Percentiles rank a stretch among this genome's conserved stretches.
Evolutionary conservation across 2,113 vertebrate genomes (phyloP).

Genomic region (Oryzias melastigma): DNA sequence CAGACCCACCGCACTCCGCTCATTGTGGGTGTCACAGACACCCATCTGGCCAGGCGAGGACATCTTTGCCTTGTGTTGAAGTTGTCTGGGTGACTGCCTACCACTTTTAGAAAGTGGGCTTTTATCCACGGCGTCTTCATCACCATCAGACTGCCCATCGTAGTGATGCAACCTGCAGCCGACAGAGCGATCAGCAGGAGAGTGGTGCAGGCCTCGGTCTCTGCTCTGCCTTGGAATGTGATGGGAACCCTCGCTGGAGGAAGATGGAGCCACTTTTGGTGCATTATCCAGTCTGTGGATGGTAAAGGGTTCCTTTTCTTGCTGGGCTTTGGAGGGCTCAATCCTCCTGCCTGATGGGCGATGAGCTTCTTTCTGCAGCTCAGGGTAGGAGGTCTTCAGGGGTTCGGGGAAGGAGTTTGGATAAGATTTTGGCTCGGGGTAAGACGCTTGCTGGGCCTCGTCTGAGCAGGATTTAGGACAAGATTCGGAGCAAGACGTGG

Average conservation of each 20-base stretch:
- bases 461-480: conserved; percentile 66
- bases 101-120: conserved; percentile 83
- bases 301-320: conserved; percentile 36
- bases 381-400: conserved; percentile 53
- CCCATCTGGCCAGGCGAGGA: conserved; percentile 18
- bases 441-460: conserved; percentile 57
- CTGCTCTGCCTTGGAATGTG: conserved; percentile 21
- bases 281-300: conserved; percentile 47
- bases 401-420: conserved; percentile 61
- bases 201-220: conserved; percentile 22
- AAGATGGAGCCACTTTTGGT: conserved; percentile 26
- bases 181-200: conserved; percentile 55
- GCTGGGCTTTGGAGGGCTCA: conserved; percentile 22
- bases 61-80: conserved; percentile 80
- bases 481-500: conserved; percentile 45
- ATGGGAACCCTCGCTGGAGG: conserved; percentile 22
- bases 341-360: conserved; percentile 21
- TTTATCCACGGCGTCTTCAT: conserved; percentile 84
- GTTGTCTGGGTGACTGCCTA: conserved; percentile 61
- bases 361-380: conserved; percentile 44
- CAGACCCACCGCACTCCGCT: conserved; percentile 14
- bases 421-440: conserved; percentile 50
- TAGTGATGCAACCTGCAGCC: conserved; percentile 84
- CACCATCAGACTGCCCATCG: conserved; percentile 89
- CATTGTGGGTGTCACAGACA: conserved; percentile 29